Conservation (phyloP, 2,797 vertebrate species). For the Numenius phaeopus region DNA sequence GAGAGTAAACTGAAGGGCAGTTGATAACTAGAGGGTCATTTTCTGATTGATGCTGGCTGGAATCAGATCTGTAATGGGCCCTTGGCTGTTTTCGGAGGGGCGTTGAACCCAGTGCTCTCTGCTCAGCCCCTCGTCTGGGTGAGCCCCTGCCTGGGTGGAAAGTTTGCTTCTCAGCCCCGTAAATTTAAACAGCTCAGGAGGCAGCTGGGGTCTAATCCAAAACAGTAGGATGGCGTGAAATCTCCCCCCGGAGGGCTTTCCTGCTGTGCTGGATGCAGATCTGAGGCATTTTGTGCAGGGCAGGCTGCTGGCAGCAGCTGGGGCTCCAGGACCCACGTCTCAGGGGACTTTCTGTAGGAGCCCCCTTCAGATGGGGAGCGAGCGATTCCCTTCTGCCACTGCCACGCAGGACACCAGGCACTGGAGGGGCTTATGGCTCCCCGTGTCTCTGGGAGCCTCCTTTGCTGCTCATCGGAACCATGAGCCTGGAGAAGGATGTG, state of each 20-base stretch:
- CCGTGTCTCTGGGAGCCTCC: neutral
- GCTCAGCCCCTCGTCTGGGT: neutral
- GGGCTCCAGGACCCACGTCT: neutral
- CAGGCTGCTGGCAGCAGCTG: neutral
- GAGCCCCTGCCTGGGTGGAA: neutral
- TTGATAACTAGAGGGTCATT: neutral
- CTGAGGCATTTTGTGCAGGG: neutral
- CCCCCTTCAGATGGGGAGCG: rapidly evolving
- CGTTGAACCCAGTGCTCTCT: neutral
- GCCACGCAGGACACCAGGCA: neutral
- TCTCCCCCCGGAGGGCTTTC: neutral
- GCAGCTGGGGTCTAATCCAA: conserved; percentile 14
- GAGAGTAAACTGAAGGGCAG: neutral
- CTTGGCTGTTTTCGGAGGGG: neutral
- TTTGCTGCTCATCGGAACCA: neutral
- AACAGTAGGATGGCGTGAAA: neutral
- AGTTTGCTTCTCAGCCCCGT: neutral
- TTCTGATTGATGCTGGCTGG: neutral
- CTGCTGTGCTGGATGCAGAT: neutral
- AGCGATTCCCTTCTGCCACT: neutral
- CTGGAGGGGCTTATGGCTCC: neutral
- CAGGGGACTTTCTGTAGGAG: neutral
- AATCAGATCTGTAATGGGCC: neutral
- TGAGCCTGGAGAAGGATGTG: neutral
- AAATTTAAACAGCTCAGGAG: neutral